Conservation (phyloP, 2,888 invertebrate genomes). For the Drosophila picticornis region DNA sequence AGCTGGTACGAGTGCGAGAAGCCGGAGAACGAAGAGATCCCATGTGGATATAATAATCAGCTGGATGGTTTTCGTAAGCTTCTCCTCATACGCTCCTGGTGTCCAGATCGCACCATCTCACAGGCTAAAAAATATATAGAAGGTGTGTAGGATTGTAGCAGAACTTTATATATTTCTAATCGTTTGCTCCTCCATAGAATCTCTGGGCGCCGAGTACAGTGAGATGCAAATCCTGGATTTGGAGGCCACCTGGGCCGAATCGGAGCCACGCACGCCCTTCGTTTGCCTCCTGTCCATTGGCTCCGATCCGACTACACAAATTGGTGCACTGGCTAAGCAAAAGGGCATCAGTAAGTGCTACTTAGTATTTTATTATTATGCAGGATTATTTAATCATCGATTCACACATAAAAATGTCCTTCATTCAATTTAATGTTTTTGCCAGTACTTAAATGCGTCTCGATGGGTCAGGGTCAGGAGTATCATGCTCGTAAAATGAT, state of each 20-base stretch:
- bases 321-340: conserved; percentile 93
- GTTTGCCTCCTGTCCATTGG: conserved; percentile 97
- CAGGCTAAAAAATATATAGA: conserved; percentile 96
- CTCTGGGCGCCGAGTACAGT: conserved; percentile 94
- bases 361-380: background rate
- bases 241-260: conserved; percentile 95
- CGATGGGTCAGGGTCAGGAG: conserved; percentile 99
- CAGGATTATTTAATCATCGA: background rate
- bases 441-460: conserved; percentile 92
- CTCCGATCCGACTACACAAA: conserved; percentile 98
- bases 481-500: conserved; percentile 93
- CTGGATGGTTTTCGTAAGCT: conserved; percentile 96
- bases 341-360: conserved; percentile 91
- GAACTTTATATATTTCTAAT: background rate
- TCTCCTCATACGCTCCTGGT: conserved; percentile 95
- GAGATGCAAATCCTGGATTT: conserved; percentile 96
- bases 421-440: background rate
- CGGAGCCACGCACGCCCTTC: conserved; percentile 94
- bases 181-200: conserved; percentile 86
- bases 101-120: conserved; percentile 96
- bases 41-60: conserved; percentile 94
- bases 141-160: conserved; percentile 85
- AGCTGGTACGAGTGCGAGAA: conserved; percentile 96
- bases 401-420: too few relatives aligned
- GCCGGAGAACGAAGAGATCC: conserved; percentile 96